These are phyloP conservation scores for human (Homo sapiens) DNA, from an alignment of 2,113 vertebrate genomes.

Conservation along the genomic window GRCh38 chr6:168231501-168232000, in stretches of 20 bases:
- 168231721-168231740: not conserved
- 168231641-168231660: not conserved
- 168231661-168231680: rapidly evolving
- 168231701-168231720: rapidly evolving
- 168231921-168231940: not conserved
- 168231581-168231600: rapidly evolving
- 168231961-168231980: not conserved
- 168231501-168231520: too few relatives aligned
- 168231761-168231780: too few relatives aligned
- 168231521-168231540: rapidly evolving
- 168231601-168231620: rapidly evolving
- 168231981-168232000: rapidly evolving
- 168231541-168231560: not conserved
- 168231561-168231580: not conserved
- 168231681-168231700: not conserved
- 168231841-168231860: too few relatives aligned
- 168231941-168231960: not conserved
- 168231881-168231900: too few relatives aligned
- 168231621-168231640: rapidly evolving
- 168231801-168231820: rapidly evolving
- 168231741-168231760: too few relatives aligned
- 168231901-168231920: not conserved
- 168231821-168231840: rapidly evolving
- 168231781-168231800: too few relatives aligned
- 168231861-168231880: rapidly evolving